phyloP scores from a whole-genome alignment of 2,113 vertebrate genomes.

The Catagonus wagneri region DNA sequence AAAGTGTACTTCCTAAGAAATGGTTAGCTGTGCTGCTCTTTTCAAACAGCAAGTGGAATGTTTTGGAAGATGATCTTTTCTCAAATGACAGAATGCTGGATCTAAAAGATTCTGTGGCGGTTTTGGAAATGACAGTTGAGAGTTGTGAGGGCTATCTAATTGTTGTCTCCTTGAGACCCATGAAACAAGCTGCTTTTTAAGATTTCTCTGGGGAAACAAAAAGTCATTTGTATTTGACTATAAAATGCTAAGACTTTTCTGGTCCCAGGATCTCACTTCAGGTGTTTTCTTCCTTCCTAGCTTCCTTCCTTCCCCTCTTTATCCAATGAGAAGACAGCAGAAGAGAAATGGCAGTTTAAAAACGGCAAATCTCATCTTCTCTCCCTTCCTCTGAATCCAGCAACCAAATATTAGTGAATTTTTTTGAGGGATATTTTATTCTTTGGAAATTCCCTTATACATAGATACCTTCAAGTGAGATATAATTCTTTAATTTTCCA shows the following conservation, averaged over 20 bases:
- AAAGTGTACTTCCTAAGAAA: slow-evolving; percentile 13
- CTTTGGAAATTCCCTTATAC: background rate
- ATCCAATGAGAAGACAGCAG: background rate
- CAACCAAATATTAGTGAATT: background rate
- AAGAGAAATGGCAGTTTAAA: background rate
- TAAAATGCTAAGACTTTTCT: background rate
- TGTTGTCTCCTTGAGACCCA: background rate
- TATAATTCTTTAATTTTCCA: background rate
- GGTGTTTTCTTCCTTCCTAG: background rate
- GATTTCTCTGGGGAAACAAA: background rate
- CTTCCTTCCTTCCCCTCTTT: background rate
- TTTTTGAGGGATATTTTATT: background rate
- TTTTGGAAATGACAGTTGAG: slow-evolving; percentile 77
- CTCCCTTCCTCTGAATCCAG: background rate
- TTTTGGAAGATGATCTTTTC: slow-evolving; percentile 63
- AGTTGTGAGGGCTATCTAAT: slow-evolving; percentile 41
- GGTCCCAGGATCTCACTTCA: background rate
- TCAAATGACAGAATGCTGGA: slow-evolving; percentile 66
- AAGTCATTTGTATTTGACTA: background rate
- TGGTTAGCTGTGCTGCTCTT: slow-evolving; percentile 66
- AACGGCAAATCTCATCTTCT: background rate
- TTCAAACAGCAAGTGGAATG: slow-evolving; percentile 75
- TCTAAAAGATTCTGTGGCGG: slow-evolving; percentile 73
- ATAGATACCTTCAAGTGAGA: background rate
- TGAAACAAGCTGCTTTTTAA: slow-evolving; percentile 16